phyloP scores from a whole-genome alignment of 2,113 vertebrate genomes.

The Benitochromis conjunctus region DNA sequence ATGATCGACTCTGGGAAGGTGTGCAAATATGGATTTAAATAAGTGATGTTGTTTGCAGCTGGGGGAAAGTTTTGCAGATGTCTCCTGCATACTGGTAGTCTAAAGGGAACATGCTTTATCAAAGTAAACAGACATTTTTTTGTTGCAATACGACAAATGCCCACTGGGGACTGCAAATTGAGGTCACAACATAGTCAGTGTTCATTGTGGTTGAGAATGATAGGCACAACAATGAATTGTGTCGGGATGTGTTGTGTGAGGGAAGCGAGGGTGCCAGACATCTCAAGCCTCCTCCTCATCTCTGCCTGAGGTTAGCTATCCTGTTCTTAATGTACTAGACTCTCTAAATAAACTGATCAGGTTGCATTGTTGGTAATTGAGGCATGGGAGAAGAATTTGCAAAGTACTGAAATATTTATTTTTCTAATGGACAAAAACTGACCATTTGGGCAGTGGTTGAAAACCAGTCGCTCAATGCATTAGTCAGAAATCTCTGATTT shows the following conservation, averaged over 20 bases:
- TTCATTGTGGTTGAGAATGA: neutral
- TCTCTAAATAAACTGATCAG: neutral
- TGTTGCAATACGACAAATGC: neutral
- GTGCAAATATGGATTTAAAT: neutral
- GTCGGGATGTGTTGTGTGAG: neutral
- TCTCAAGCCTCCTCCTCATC: fast-evolving
- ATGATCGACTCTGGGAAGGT: neutral
- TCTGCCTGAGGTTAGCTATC: neutral
- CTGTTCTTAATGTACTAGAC: neutral
- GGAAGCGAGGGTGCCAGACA: neutral
- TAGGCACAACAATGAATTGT: neutral
- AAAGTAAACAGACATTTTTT: neutral
- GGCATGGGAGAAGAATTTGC: neutral
- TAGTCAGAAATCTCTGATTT: neutral
- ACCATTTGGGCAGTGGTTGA: neutral
- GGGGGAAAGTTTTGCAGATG: neutral
- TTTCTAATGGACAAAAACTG: neutral
- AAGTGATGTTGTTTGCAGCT: neutral
- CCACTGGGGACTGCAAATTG: neutral
- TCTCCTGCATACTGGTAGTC: neutral
- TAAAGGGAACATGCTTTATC: neutral
- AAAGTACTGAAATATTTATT: neutral
- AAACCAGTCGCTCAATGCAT: neutral
- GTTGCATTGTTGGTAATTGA: neutral
- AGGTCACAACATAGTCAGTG: neutral